Evolutionary conservation across 2,888 invertebrate genomes (phyloP).

Genomic region (Drosophila mulleri): DNA sequence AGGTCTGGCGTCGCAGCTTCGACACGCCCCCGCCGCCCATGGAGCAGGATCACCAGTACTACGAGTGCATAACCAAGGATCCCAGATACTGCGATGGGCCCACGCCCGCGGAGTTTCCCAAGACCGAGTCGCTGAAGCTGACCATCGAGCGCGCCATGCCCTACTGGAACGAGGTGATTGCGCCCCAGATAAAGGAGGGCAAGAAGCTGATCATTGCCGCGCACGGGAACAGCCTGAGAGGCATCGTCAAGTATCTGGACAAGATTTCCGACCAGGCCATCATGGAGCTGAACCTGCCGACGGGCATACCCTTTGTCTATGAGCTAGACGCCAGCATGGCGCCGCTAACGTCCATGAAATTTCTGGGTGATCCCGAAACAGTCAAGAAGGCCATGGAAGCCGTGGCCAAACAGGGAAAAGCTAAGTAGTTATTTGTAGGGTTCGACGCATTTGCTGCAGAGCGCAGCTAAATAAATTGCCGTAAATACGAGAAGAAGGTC

Average conservation of each 20-base stretch:
- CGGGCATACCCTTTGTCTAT: conserved; percentile 93
- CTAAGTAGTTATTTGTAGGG: conserved; percentile 85
- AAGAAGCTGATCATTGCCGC: conserved; percentile 93
- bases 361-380: conserved; percentile 92
- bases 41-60: conserved; percentile 91
- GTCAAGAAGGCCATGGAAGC: conserved; percentile 92
- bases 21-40: conserved; percentile 94
- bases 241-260: conserved; percentile 95
- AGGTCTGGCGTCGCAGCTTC: conserved; percentile 94
- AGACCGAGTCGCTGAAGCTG: conserved; percentile 92
- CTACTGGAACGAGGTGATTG: conserved; percentile 94
- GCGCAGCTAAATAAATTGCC: conserved; percentile 48
- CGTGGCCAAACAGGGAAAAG: conserved; percentile 92
- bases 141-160: conserved; percentile 93
- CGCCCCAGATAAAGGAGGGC: conserved; percentile 90
- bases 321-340: conserved; percentile 90
- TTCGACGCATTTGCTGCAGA: conserved; percentile 7
- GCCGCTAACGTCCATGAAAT: conserved; percentile 90
- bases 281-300: conserved; percentile 91
- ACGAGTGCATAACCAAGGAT: conserved; percentile 91
- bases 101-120: conserved; percentile 91
- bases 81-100: conserved; percentile 90
- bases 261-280: conserved; percentile 90
- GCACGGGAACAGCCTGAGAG: conserved; percentile 94
- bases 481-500: conserved; percentile 61